These are phyloP conservation scores for Brachyopa scutellaris DNA, from an alignment of 2,888 invertebrate genomes.

Conservation along the genomic window DNA sequence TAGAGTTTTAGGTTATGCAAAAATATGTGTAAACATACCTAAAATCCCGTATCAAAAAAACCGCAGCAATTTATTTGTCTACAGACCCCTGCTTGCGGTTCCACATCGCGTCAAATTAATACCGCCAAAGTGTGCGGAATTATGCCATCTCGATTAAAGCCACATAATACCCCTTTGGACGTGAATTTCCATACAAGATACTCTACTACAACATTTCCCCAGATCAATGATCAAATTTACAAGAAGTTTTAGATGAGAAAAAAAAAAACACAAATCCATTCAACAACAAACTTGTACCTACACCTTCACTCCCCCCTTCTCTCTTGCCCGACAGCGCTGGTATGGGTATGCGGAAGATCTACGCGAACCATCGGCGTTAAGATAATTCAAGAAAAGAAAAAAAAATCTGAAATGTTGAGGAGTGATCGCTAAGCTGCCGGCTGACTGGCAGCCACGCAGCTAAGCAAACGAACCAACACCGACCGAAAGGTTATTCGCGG, in stretches of 20 bases:
- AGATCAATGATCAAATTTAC: conserved; percentile 39
- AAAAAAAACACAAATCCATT: conserved; percentile 16
- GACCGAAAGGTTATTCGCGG: conserved; percentile 78
- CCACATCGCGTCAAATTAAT: not conserved
- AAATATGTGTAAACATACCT: not conserved
- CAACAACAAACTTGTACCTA: conserved; percentile 23
- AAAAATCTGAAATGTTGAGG: conserved; percentile 23
- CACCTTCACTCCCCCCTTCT: not conserved
- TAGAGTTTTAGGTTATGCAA: conserved; percentile 18
- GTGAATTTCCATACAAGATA: conserved; percentile 3
- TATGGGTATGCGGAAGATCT: conserved; percentile 63
- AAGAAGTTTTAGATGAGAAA: not conserved
- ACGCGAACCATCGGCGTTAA: conserved; percentile 38
- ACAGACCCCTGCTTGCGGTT: not conserved
- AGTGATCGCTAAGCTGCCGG: conserved; percentile 34
- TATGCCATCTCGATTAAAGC: conserved; percentile 37
- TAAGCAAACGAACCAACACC: conserved; percentile 54
- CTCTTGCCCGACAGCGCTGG: conserved; percentile 10
- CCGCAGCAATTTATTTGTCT: conserved; percentile 4
- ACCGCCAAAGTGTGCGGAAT: conserved; percentile 14
- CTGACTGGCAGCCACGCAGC: conserved; percentile 60
- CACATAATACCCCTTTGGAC: conserved; percentile 29
- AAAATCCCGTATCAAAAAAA: not conserved
- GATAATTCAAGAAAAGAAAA: conserved; percentile 41
- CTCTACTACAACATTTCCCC: not conserved